Conservation (phyloP, 2,888 invertebrate species). For the Monopis laevigella region DNA sequence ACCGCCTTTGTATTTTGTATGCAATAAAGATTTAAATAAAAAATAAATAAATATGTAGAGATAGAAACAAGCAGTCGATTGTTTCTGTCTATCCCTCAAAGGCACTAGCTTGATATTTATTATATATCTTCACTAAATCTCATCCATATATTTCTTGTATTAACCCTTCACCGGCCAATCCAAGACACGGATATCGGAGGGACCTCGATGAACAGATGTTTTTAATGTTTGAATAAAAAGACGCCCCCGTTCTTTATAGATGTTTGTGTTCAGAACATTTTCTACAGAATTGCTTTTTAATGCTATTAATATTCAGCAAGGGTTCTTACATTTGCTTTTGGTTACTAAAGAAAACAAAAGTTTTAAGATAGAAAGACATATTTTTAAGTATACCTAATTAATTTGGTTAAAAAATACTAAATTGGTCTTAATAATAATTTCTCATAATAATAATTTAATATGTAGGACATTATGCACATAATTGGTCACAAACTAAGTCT, state of each 20-base stretch:
- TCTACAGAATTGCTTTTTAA: conserved; percentile 9
- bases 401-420: too few relatives aligned
- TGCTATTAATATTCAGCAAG: conserved; percentile 9
- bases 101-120: neutral
- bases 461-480: too few relatives aligned
- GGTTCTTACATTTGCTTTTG: neutral
- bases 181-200: conserved; percentile 32
- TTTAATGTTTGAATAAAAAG: conserved; percentile 42
- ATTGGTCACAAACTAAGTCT: too few relatives aligned
- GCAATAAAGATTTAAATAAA: too few relatives aligned
- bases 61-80: too few relatives aligned
- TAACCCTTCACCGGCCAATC: conserved; percentile 33
- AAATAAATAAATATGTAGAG: too few relatives aligned
- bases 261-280: conserved; percentile 8
- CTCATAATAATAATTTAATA: too few relatives aligned
- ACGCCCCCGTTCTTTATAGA: conserved; percentile 25
- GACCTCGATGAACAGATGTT: conserved; percentile 46
- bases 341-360: neutral
- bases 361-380: neutral
- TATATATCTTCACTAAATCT: conserved; percentile 10
- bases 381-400: neutral
- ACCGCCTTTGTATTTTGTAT: too few relatives aligned
- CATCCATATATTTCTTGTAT: conserved; percentile 28
- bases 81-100: too few relatives aligned
- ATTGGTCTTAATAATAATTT: too few relatives aligned